Base-by-base conservation (phyloP, 1,140 invertebrate genomes). In the Microplitis demolitor region DNA sequence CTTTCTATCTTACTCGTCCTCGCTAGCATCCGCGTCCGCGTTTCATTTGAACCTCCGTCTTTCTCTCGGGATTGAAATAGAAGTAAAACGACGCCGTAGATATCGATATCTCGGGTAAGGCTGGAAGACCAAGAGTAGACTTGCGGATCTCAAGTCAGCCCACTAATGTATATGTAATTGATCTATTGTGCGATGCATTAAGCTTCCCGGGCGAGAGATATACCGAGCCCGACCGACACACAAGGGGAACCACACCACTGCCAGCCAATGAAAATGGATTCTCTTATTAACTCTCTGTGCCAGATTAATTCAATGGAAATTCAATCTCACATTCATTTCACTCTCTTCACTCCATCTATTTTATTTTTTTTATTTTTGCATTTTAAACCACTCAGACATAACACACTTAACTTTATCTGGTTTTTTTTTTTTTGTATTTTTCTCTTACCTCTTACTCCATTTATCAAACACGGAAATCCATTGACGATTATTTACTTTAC, bases 121-220 rank as follows among this genome's bases (percentile, higher is more conserved):
- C 39, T 14, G 8, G n/a, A 11, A 50, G 51, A 39, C 37, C 34
- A 66, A n/a, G 33, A 54, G 33, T 33, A 56, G 62, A 66, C 54
- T 34, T 66, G 54, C 5, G 35, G 50, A 66, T 56, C 56, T 61
- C 64, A 34, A 11, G 62, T 45, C 24, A 60, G 16, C 60, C 35
- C 73, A 73, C 82, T 83, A 84, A 85, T 84, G 80, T 82, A 81
- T 82, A 81, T 82, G 83, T 87, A 86, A 85, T 86, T 86, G 83
- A 85, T 86, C 83, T 82, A 86, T 85, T 85, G 82, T 86, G 79
- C 79, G 75, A 82, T 85, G 78, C 82, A 85, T 85, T 85, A 86
- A 83, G 78, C 76, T 78, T 13, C 16, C 45, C 14, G 39, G 33
- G 4, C n/a, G 33, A 53, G 50, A 71, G 66, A 54, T 70, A 63